Conservation (phyloP, 2,797 vertebrate species). For the Brachyrhaphis roseni region DNA sequence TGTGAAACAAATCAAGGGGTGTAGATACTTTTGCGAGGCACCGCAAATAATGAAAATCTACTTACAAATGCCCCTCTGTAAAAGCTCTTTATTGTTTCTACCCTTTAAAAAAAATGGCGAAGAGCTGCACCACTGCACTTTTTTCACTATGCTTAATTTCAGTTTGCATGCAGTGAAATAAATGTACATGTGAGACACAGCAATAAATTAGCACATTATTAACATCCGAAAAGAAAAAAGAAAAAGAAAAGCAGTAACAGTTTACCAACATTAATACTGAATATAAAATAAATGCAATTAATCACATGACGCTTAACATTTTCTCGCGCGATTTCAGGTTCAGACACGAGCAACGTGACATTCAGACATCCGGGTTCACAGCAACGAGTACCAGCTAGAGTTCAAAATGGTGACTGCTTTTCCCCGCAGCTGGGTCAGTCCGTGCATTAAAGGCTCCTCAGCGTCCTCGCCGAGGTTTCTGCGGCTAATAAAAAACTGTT, state of each 20-base stretch:
- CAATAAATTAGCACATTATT: conserved; percentile 99
- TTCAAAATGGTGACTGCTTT: conserved; percentile 63
- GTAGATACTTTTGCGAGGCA: conserved; percentile 6
- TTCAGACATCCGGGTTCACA: conserved; percentile 92
- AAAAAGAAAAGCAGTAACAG: conserved; percentile 88
- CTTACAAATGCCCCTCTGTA: conserved; percentile 71
- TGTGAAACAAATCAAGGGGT: background rate
- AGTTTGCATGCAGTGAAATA: conserved; percentile 91
- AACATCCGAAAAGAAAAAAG: conserved; percentile 87
- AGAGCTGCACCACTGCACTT: conserved; percentile 85
- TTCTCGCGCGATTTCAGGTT: conserved; percentile 86
- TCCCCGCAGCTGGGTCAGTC: conserved; percentile 69
- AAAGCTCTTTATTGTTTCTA: conserved; percentile 93
- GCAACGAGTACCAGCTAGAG: conserved; percentile 79
- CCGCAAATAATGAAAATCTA: conserved; percentile 36
- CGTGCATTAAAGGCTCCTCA: conserved; percentile 65
- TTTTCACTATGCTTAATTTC: conserved; percentile 85
- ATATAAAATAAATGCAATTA: conserved; percentile 98
- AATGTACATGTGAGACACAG: conserved; percentile 93
- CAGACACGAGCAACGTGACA: conserved; percentile 91
- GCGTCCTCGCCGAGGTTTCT: conserved; percentile 57
- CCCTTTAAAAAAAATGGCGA: conserved; percentile 85
- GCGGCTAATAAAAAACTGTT: conserved; percentile 67
- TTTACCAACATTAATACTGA: conserved; percentile 98
- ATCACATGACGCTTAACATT: conserved; percentile 85